phyloP scores from a whole-genome alignment of 1,140 invertebrate genomes.

The Eurosta solidaginis region DNA sequence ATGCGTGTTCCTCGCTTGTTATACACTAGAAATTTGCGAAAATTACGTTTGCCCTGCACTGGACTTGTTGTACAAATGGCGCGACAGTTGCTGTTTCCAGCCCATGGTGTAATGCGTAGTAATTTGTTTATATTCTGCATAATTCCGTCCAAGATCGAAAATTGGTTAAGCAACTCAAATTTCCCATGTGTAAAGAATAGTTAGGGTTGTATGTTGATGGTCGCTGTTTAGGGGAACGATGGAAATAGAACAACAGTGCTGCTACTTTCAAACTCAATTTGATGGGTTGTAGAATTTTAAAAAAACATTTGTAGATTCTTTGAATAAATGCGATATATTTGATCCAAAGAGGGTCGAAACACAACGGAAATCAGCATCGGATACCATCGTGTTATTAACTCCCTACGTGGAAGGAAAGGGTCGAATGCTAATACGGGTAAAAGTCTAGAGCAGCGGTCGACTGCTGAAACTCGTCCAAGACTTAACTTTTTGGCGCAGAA shows the following conservation, averaged over 20 bases:
- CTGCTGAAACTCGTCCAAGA: too few relatives aligned
- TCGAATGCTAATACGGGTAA: too few relatives aligned
- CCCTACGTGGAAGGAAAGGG: too few relatives aligned
- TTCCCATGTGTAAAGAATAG: neutral
- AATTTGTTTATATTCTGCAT: conserved; percentile 53
- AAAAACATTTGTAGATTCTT: too few relatives aligned
- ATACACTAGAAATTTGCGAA: conserved; percentile 73
- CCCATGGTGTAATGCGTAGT: conserved; percentile 32
- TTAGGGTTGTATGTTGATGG: neutral
- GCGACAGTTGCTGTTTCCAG: conserved; percentile 54
- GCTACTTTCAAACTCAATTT: too few relatives aligned
- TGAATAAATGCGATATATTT: neutral
- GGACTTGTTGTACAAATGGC: conserved; percentile 66
- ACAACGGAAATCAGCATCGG: too few relatives aligned
- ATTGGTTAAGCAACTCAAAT: neutral
- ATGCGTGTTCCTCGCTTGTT: conserved; percentile 74
- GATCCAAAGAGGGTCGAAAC: too few relatives aligned
- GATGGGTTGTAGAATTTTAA: too few relatives aligned
- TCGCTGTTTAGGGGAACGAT: neutral
- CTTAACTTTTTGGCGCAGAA: too few relatives aligned
- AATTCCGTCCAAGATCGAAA: too few relatives aligned
- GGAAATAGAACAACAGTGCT: neutral
- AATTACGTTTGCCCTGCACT: conserved; percentile 75
- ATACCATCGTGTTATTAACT: too few relatives aligned
- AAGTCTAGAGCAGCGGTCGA: too few relatives aligned